These are phyloP conservation scores for Trachymyrmex septentrionalis DNA, from an alignment of 1,140 invertebrate species.

Conservation along the genomic window DNA sequence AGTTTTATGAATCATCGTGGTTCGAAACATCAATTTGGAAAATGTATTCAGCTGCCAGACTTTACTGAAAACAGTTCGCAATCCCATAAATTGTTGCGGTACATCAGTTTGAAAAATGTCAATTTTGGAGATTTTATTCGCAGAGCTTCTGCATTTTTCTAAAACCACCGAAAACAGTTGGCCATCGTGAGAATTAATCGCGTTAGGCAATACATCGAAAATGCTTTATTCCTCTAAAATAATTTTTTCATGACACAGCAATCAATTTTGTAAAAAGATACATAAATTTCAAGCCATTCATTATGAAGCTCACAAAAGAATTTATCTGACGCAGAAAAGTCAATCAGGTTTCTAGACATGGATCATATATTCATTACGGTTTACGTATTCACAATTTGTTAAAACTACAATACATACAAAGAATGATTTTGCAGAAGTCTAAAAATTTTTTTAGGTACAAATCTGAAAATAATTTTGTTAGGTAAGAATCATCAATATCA, in stretches of 20 bases:
- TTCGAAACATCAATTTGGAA: slow-evolving; percentile 27
- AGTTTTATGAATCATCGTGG: slow-evolving; percentile 2
- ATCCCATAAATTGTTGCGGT: slow-evolving; percentile 11
- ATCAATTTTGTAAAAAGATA: background rate
- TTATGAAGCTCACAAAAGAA: background rate
- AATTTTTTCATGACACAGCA: background rate
- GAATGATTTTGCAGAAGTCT: no score
- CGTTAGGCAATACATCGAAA: background rate
- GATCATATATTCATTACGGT: no score
- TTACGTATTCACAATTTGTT: slow-evolving; percentile 19
- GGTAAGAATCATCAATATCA: no score
- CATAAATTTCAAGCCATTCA: background rate
- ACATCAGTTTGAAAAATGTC: slow-evolving; percentile 19
- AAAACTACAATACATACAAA: background rate
- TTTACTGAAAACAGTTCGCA: background rate
- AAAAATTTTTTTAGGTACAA: no score
- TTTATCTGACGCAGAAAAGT: background rate
- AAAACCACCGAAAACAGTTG: background rate
- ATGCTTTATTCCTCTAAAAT: background rate
- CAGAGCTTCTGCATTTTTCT: background rate
- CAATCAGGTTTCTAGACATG: slow-evolving; percentile 8
- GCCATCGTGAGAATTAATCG: slow-evolving; percentile 14
- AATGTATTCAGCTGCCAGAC: slow-evolving; percentile 10
- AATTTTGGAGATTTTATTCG: slow-evolving; percentile 28
- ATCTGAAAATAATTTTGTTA: no score